Conservation (phyloP, 2,797 vertebrate species). For the Channallabes apus region DNA sequence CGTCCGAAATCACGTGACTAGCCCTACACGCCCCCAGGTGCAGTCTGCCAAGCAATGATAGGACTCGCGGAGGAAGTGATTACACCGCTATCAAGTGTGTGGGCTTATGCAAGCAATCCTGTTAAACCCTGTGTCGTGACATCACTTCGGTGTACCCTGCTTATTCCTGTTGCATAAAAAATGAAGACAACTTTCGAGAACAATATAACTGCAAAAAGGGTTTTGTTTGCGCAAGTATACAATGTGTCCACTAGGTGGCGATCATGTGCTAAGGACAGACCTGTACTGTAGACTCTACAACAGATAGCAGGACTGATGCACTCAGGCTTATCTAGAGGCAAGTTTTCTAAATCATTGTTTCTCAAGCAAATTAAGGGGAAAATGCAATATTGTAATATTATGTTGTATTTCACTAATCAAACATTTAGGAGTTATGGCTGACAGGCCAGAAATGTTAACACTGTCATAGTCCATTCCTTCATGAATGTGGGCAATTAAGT, state of each 20-base stretch:
- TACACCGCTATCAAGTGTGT: background rate
- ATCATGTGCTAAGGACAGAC: background rate
- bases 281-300: background rate
- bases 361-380: background rate
- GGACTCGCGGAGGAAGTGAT: background rate
- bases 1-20: background rate
- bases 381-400: too few relatives aligned
- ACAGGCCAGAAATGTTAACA: background rate
- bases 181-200: background rate
- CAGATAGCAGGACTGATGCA: too few relatives aligned
- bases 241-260: constrained; percentile 11
- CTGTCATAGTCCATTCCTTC: background rate
- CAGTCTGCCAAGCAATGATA: background rate
- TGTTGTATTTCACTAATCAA: too few relatives aligned
- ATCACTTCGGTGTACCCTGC: background rate
- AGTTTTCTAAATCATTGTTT: background rate
- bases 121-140: background rate
- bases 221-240: background rate
- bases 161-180: background rate
- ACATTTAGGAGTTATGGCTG: background rate
- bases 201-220: background rate
- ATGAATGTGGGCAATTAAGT: background rate
- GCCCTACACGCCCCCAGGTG: background rate
- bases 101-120: background rate
- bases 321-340: background rate